Conservation (phyloP, 2,888 invertebrate genomes). For the Ochropleura plecta region DNA sequence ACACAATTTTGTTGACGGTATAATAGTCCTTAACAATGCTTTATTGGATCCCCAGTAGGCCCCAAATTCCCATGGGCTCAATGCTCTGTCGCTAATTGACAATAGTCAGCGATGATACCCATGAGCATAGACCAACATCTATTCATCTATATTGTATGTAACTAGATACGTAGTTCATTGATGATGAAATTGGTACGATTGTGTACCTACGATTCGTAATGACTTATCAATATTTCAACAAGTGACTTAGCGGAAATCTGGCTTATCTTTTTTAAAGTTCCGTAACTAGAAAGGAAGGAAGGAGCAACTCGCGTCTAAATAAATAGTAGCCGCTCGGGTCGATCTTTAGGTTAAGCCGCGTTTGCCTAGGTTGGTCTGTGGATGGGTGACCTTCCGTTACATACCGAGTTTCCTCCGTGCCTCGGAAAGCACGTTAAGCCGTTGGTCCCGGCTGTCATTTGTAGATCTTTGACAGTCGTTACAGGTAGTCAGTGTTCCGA, state of each 20-base stretch:
- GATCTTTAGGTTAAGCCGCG: too few relatives aligned
- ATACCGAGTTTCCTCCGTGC: too few relatives aligned
- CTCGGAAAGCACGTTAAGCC: too few relatives aligned
- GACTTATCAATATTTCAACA: background rate
- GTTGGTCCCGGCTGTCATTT: too few relatives aligned
- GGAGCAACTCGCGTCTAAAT: too few relatives aligned
- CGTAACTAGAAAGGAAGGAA: too few relatives aligned
- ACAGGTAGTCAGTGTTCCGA: too few relatives aligned
- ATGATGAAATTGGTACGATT: background rate
- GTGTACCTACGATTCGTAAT: background rate
- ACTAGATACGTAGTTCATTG: background rate
- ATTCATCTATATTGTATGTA: background rate
- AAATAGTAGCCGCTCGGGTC: too few relatives aligned
- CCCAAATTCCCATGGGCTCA: slow-evolving; percentile 28
- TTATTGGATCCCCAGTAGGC: slow-evolving; percentile 19
- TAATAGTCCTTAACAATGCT: slow-evolving; percentile 1
- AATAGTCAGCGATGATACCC: background rate
- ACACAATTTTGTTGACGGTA: background rate
- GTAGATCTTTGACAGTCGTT: too few relatives aligned
- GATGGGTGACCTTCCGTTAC: too few relatives aligned
- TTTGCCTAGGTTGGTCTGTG: too few relatives aligned
- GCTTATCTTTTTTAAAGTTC: too few relatives aligned
- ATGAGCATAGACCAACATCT: background rate
- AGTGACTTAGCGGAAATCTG: background rate
- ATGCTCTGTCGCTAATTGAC: slow-evolving; percentile 23